Conservation (phyloP, 2,797 vertebrate species). For the Myotis daubentonii region DNA sequence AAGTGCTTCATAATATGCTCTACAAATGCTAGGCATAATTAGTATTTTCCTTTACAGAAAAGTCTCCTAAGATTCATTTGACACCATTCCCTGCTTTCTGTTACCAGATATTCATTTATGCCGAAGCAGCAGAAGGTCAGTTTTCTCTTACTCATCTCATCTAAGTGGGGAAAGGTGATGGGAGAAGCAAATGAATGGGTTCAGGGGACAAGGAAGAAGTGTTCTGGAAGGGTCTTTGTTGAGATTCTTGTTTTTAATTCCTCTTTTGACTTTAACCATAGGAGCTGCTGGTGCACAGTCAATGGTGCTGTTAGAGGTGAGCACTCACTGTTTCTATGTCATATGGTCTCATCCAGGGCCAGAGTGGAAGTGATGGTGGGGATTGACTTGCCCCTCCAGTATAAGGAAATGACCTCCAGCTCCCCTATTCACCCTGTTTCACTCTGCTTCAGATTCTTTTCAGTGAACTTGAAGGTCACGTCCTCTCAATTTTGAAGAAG, state of each 20-base stretch:
- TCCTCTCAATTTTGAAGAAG: background rate
- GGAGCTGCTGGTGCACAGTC: background rate
- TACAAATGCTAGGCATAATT: constrained; percentile 45
- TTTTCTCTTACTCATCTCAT: background rate
- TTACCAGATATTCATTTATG: constrained; percentile 51
- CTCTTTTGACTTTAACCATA: background rate
- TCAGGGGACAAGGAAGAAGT: background rate
- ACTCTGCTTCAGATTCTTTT: background rate
- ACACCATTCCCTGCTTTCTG: background rate
- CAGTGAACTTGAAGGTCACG: background rate
- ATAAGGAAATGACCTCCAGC: background rate
- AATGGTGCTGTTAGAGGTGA: background rate
- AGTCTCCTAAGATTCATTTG: constrained; percentile 34
- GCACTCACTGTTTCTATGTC: background rate
- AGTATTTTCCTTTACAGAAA: constrained; percentile 53
- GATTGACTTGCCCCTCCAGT: background rate
- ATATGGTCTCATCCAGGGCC: background rate
- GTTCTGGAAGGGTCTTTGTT: background rate
- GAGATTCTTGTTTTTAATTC: constrained; percentile 21
- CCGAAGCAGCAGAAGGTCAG: background rate
- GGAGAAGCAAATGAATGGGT: background rate
- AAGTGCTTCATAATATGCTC: background rate
- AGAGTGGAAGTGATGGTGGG: background rate
- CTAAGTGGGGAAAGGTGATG: background rate
- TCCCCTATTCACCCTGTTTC: background rate